Evolutionary conservation across 2,797 vertebrate genomes (phyloP).

Genomic region (Mycteria americana): DNA sequence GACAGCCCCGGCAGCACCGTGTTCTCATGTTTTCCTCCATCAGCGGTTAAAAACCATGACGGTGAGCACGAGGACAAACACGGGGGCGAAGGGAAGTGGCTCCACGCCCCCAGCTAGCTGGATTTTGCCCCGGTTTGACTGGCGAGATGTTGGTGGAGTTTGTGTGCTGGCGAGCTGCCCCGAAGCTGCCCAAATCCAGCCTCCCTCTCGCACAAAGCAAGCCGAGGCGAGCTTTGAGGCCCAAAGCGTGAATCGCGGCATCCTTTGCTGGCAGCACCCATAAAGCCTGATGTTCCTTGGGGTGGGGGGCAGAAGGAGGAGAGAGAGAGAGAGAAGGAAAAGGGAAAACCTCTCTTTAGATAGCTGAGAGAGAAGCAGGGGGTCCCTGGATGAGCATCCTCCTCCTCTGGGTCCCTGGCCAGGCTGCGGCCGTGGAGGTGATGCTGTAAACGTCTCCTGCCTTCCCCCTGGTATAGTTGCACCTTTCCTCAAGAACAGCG

Average conservation of each 20-base stretch:
- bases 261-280: not conserved
- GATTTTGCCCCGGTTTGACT: no score
- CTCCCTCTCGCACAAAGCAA: no score
- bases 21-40: not conserved
- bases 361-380: not conserved
- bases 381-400: not conserved
- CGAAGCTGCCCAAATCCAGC: not conserved
- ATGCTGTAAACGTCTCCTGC: not conserved
- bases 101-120: no score
- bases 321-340: not conserved
- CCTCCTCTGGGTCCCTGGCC: not conserved
- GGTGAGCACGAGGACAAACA: not conserved
- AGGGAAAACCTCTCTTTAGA: not conserved
- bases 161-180: not conserved
- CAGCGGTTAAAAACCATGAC: not conserved
- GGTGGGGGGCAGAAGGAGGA: not conserved
- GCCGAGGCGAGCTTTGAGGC: not conserved
- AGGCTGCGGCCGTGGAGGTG: fast-evolving
- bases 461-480: not conserved
- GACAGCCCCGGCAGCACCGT: not conserved
- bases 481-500: not conserved
- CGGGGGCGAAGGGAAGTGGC: not conserved
- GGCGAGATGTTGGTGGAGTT: fast-evolving
- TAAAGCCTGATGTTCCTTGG: not conserved
- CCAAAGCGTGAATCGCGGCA: fast-evolving